Percentiles rank a stretch among this genome's conserved stretches.
phyloP scores from a whole-genome alignment of 23 tunicate genomes.

The Trididemnum miniatum region DNA sequence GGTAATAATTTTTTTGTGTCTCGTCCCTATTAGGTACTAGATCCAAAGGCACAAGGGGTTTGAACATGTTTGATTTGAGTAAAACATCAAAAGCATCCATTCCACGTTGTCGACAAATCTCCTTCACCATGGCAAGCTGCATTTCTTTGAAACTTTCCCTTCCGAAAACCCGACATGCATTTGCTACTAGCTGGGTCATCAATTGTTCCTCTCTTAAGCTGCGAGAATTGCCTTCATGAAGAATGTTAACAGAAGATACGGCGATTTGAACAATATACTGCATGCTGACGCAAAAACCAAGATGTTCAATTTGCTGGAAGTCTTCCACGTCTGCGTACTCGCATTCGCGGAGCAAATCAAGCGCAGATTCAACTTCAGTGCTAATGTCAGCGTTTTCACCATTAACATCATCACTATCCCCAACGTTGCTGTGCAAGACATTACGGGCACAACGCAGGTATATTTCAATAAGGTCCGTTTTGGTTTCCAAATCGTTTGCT shows the following conservation, averaged over 20 bases:
- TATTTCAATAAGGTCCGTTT: conserved; percentile 21
- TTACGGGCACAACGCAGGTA: conserved; percentile 40
- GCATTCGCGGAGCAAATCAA: conserved; percentile 17
- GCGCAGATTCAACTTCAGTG: conserved; percentile 9
- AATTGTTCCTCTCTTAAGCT: background rate
- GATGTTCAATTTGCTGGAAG: conserved; percentile 36
- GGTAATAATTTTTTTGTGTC: conserved; percentile 6
- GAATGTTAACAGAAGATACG: conserved; percentile 1
- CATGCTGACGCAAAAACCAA: conserved; percentile 33
- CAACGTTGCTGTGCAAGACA: conserved; percentile 8
- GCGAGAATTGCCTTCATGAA: background rate
- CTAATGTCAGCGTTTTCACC: background rate
- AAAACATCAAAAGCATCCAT: conserved; percentile 32
- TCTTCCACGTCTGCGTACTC: background rate
- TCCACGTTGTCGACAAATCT: conserved; percentile 35
- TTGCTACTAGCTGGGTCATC: background rate
- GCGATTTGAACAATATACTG: conserved; percentile 18
- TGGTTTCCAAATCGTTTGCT: conserved; percentile 10
- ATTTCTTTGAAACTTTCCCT: background rate
- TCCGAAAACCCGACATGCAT: background rate
- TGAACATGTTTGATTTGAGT: conserved; percentile 7
- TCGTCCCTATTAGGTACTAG: background rate
- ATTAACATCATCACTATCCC: background rate
- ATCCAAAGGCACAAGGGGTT: conserved; percentile 15
- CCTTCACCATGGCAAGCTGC: conserved; percentile 10